Conservation (phyloP, 2,888 invertebrate genomes). For the Athetis lepigone region DNA sequence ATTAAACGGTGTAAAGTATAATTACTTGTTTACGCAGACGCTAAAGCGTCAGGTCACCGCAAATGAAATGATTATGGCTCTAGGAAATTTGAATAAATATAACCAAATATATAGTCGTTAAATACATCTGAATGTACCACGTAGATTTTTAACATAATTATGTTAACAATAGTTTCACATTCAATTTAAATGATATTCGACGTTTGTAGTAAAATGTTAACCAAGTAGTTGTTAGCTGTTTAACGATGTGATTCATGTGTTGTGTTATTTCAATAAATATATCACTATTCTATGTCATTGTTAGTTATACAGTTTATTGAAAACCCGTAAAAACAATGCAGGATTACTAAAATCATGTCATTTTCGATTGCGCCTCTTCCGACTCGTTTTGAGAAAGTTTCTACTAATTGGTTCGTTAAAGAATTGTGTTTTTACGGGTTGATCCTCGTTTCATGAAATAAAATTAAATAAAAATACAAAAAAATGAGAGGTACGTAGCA, state of each 20-base stretch:
- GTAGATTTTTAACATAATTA: constrained; percentile 47
- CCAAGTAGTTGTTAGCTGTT: constrained; percentile 55
- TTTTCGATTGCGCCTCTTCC: constrained; percentile 29
- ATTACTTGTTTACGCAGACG: constrained; percentile 2
- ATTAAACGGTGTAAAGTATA: constrained; percentile 25
- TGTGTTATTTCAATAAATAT: constrained; percentile 51
- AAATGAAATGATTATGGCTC: constrained; percentile 17
- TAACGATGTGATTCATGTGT: constrained; percentile 46
- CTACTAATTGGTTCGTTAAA: constrained; percentile 6
- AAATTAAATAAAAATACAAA: constrained; percentile 23
- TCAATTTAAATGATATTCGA: constrained; percentile 40
- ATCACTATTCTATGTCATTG: constrained; percentile 47
- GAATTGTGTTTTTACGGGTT: constrained; percentile 58
- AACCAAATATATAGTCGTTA: constrained; percentile 18
- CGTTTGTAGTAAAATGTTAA: constrained; percentile 50
- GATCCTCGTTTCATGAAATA: constrained; percentile 29
- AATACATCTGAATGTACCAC: constrained; percentile 43
- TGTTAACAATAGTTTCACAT: constrained; percentile 48
- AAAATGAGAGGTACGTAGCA: constrained; percentile 78
- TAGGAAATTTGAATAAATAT: constrained; percentile 33
- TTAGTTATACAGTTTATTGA: constrained; percentile 45
- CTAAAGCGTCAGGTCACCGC: constrained; percentile 11
- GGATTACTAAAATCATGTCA: constrained; percentile 15
- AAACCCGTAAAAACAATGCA: constrained; percentile 54
- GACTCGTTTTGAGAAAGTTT: constrained; percentile 23